phyloP scores from a whole-genome alignment of 2,113 vertebrate genomes.

The Colinus virginianus region DNA sequence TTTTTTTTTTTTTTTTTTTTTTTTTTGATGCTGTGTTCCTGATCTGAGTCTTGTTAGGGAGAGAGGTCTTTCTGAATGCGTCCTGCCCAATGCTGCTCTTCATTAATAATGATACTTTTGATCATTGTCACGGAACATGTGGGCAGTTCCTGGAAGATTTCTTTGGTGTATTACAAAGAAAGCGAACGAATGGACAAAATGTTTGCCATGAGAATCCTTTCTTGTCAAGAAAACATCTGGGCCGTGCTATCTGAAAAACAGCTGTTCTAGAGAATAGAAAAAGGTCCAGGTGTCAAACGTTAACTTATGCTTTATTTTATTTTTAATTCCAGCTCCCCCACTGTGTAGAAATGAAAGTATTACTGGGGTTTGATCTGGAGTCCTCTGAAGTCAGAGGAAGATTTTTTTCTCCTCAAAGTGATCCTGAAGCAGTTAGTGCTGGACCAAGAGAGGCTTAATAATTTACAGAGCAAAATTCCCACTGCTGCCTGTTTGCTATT shows the following conservation, averaged over 20 bases:
- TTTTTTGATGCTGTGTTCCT: not conserved
- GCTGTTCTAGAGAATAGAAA: accelerated
- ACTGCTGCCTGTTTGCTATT: not conserved
- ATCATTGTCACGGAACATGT: not conserved
- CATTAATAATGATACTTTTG: not conserved
- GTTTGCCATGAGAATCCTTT: not conserved
- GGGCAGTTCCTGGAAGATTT: not conserved
- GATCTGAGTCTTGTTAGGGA: not conserved
- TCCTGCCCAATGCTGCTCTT: not conserved
- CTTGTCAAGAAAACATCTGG: not conserved
- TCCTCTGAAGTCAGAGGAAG: not conserved
- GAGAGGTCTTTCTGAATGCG: not conserved
- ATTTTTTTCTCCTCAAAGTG: not conserved
- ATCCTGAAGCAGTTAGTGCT: not conserved
- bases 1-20: not conserved
- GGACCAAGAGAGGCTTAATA: not conserved
- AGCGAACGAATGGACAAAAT: not conserved
- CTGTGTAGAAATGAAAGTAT: not conserved
- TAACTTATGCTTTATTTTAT: not conserved
- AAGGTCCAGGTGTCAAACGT: not conserved
- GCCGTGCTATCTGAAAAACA: not conserved
- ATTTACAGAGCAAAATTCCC: not conserved
- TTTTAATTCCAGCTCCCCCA: not conserved
- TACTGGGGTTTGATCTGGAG: not conserved
- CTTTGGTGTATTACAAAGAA: not conserved